Evolutionary conservation across 2,113 vertebrate genomes (phyloP).

Genomic region (Erythrolamprus reginae): DNA sequence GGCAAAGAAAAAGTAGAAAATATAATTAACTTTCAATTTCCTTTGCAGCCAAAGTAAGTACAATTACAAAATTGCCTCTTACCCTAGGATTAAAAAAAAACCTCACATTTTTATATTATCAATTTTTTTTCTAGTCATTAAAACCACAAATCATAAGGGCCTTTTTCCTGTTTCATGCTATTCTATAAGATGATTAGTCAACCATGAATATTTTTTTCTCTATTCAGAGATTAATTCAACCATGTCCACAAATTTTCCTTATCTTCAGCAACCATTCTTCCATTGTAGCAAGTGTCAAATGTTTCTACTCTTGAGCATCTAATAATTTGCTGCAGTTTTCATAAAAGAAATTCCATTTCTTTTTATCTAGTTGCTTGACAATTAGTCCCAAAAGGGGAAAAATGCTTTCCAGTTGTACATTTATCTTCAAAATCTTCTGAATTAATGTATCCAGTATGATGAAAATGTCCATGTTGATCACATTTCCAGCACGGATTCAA

Average conservation of each 20-base stretch:
- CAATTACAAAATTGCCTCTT: neutral
- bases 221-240: neutral
- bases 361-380: neutral
- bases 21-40: neutral
- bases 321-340: neutral
- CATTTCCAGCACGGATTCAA: neutral
- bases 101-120: neutral
- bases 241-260: neutral
- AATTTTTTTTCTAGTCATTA: neutral
- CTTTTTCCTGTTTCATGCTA: neutral
- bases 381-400: neutral
- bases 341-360: neutral
- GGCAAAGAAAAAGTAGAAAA: neutral
- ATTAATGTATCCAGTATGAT: neutral
- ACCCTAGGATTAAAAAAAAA: neutral
- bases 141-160: neutral
- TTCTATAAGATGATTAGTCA: neutral
- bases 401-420: neutral
- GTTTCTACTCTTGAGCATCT: neutral
- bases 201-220: neutral
- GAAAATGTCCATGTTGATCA: neutral
- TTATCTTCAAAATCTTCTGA: neutral
- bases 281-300: neutral
- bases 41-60: neutral
- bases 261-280: neutral